phyloP scores from a whole-genome alignment of 2,113 vertebrate species.

The Mionectes macconnelli region DNA sequence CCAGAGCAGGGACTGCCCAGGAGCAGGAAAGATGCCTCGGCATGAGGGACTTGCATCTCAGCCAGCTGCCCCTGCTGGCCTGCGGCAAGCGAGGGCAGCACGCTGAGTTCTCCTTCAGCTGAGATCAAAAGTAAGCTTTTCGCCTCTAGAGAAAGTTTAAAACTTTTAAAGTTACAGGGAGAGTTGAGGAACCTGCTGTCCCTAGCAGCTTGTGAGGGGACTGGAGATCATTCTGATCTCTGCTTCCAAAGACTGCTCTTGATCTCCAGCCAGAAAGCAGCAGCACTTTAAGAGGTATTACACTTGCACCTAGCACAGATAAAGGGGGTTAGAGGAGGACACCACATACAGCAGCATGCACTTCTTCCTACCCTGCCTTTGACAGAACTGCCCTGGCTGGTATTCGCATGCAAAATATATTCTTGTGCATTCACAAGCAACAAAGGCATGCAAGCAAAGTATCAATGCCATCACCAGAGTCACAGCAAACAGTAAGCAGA shows the following conservation, averaged over 20 bases:
- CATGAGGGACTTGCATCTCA: not conserved
- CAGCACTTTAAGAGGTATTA: not conserved
- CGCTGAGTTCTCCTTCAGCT: not conserved
- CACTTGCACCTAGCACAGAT: not conserved
- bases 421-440: constrained; percentile 48
- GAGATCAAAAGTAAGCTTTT: not conserved
- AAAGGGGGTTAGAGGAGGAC: constrained; percentile 16
- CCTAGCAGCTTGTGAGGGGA: not conserved
- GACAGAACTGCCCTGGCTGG: not conserved
- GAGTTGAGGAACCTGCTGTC: not conserved
- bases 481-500: constrained; percentile 65
- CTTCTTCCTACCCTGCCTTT: not conserved
- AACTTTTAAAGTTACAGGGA: not conserved
- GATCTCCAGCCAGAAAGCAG: constrained; percentile 23
- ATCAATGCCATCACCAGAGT: constrained; percentile 56
- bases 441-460: constrained; percentile 61
- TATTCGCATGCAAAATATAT: constrained; percentile 50
- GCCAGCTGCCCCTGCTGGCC: not conserved
- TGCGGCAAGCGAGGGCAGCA: not conserved
- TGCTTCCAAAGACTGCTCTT: not conserved
- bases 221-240: not conserved
- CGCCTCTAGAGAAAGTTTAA: not conserved
- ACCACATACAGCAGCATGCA: constrained; percentile 69
- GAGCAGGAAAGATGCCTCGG: not conserved
- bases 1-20: fast-evolving